A percentile compares a stretch with the other conserved stretches of the same genome.
These are phyloP conservation scores for Anoplolepis gracilipes DNA, from an alignment of 1,140 invertebrate species.

Conservation along the genomic window DNA sequence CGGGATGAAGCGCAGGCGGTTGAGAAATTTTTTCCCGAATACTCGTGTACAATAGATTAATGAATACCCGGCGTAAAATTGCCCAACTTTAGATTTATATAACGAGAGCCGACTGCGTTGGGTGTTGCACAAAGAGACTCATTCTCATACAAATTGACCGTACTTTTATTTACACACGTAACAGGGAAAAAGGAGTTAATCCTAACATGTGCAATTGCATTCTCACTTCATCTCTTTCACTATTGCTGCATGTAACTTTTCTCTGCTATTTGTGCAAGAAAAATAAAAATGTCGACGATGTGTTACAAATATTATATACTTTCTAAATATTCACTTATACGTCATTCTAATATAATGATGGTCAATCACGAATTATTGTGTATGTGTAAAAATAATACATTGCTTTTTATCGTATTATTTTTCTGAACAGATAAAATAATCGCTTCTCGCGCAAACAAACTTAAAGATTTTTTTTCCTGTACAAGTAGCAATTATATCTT, in stretches of 20 bases:
- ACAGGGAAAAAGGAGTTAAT: constrained; percentile 24
- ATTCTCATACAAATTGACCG: constrained; percentile 24
- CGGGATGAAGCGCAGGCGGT: constrained; percentile 20
- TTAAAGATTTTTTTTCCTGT: neutral
- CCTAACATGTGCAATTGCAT: neutral
- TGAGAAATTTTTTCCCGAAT: constrained; percentile 62
- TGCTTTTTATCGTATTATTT: neutral
- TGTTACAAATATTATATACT: neutral
- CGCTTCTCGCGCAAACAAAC: neutral
- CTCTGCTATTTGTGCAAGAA: neutral
- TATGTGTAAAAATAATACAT: too few relatives aligned
- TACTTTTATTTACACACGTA: constrained; percentile 1
- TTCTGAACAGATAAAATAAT: neutral
- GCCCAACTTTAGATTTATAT: constrained; percentile 66
- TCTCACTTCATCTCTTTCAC: neutral
- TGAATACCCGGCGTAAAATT: constrained; percentile 64
- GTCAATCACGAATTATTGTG: too few relatives aligned
- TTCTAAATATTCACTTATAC: neutral
- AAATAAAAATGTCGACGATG: neutral
- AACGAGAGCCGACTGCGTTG: constrained; percentile 59
- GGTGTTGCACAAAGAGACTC: constrained; percentile 18
- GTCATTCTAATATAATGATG: neutral
- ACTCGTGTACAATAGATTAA: constrained; percentile 74
- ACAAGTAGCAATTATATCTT: constrained; percentile 23
- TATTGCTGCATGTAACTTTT: neutral